phyloP scores from a whole-genome alignment of 2,797 vertebrate genomes.

The Poliocrania exsul region DNA sequence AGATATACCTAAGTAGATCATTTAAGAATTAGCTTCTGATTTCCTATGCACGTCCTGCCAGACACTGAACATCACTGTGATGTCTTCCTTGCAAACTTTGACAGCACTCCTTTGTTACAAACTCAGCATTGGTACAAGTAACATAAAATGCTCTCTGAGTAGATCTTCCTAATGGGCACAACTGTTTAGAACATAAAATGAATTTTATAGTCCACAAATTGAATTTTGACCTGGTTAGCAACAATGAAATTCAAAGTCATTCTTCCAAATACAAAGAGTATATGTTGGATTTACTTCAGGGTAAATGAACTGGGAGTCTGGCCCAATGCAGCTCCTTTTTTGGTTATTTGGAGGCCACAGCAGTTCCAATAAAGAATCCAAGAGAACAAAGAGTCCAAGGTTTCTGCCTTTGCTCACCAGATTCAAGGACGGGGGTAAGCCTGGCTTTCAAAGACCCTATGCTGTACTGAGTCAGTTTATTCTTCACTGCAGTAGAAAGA shows the following conservation, averaged over 20 bases:
- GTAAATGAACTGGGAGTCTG: not conserved
- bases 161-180: not conserved
- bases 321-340: not conserved
- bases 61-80: not conserved
- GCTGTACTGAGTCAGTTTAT: not conserved
- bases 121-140: not conserved
- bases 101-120: not conserved
- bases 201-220: accelerated
- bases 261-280: not conserved
- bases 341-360: not conserved
- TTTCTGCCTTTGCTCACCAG: constrained; percentile 10
- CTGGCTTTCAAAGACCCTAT: not conserved
- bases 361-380: not conserved
- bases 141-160: not conserved
- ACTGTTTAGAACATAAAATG: not conserved
- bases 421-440: constrained; percentile 38
- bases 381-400: constrained; percentile 7
- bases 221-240: not conserved
- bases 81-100: not conserved
- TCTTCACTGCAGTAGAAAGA: not conserved
- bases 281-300: not conserved
- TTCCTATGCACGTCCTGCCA: not conserved
- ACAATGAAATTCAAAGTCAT: not conserved
- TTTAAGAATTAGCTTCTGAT: not conserved
- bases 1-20: not conserved